Base-by-base conservation (phyloP, 1,140 invertebrate species). In the Nebria ingens region DNA sequence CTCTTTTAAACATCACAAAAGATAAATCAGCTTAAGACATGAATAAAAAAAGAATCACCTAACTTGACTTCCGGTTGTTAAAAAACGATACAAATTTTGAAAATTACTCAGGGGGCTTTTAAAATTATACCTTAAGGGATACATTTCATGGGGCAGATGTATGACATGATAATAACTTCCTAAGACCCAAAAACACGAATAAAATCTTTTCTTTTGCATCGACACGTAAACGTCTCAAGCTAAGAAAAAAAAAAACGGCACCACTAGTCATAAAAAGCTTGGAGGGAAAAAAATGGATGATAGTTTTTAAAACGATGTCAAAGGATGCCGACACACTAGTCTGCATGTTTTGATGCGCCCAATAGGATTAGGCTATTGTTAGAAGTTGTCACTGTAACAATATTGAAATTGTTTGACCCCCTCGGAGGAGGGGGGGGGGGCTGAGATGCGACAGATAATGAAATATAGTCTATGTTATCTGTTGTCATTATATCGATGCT, bases 301-400 rank as follows among this genome's bases (percentile, higher is more conserved):
- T 34, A 34, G 25, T 34, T 34, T 34, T n/a, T 6, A n/a, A n/a
- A 9, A 6, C 40, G 9, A 4, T 17, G 4, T 6, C 40, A 45
- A 45, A 45, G 40, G 40, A 45, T 56, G 54, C 54, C 54, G 54
- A 56, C 54, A n/a, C n/a, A n/a, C n/a, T n/a, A 56, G 54, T 56
- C 42, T n/a, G 23, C 25, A 56, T 56, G 54, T 50, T 56, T 56
- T 56, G 40, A 45, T 56, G 54, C 6, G 17, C 40, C 45, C 54
- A 56, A 56, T 56, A 56, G 54, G 54, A 56, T 56, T 56, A 56
- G 15, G 12, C 49, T 25, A 17, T 56, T 13, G 40, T 45, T 45
- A 45, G 25, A 45, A 45, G 9, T 51, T 34, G 45, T 50, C 49
- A 50, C 54, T 56, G 54, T 56, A 22, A 56, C 42, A 51, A 19